These are phyloP conservation scores for Oplegnathus fasciatus DNA, from an alignment of 2,113 vertebrate species.

Conservation along the genomic window DNA sequence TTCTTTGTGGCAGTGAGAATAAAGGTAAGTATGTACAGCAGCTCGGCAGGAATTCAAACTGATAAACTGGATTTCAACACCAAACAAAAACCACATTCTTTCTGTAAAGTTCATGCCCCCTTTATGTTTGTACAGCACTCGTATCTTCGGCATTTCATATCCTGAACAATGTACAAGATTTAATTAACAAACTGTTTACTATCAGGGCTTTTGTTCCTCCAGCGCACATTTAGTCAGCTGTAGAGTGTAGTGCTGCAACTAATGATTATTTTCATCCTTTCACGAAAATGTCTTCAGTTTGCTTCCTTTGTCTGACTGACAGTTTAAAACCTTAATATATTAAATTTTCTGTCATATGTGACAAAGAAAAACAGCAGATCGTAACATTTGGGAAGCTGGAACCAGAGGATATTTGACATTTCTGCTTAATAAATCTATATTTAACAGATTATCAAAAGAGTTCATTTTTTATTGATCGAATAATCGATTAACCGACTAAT, in stretches of 20 bases:
- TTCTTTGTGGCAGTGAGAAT: constrained; percentile 1
- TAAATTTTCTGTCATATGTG: too few relatives aligned
- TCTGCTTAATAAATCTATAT: too few relatives aligned
- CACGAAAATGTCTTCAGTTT: too few relatives aligned
- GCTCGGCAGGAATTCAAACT: constrained; percentile 11
- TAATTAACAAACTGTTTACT: not conserved
- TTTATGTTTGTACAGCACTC: not conserved
- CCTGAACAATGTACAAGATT: not conserved
- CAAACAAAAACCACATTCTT: not conserved
- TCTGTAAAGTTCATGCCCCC: not conserved
- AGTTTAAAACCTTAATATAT: too few relatives aligned
- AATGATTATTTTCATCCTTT: not conserved
- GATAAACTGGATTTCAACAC: constrained; percentile 47
- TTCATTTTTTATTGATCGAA: too few relatives aligned
- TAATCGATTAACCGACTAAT: too few relatives aligned
- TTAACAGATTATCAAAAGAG: too few relatives aligned
- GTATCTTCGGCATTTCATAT: accelerated
- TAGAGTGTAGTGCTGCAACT: not conserved
- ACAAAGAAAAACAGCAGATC: too few relatives aligned
- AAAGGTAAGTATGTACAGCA: not conserved
- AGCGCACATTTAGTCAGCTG: not conserved
- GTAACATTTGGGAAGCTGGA: too few relatives aligned
- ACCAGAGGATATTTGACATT: too few relatives aligned
- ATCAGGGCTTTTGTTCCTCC: not conserved
- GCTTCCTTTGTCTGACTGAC: too few relatives aligned